Conservation (phyloP, 1,140 invertebrate genomes). For the Drosophila littoralis region DNA sequence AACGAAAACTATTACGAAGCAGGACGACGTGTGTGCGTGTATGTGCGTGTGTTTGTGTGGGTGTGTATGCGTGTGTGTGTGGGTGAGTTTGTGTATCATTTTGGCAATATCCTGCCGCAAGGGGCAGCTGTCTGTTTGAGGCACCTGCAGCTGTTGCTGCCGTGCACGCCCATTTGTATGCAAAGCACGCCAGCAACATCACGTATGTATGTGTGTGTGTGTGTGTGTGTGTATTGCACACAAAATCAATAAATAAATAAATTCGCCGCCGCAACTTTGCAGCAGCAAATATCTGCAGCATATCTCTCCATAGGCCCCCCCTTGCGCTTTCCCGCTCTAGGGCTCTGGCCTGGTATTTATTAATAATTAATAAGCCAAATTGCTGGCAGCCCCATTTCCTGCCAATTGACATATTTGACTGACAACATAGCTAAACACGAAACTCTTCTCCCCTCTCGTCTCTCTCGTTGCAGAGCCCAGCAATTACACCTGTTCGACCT, state of each 20-base stretch:
- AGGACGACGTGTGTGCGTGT: not conserved
- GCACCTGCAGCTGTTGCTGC: conserved; percentile 40
- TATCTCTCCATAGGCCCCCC: not conserved
- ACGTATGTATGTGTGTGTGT: not conserved
- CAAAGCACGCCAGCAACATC: conserved; percentile 46
- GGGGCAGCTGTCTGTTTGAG: conserved; percentile 13
- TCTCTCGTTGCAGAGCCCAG: conserved; percentile 93
- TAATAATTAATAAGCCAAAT: conserved; percentile 73
- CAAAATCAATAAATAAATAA: conserved; percentile 79
- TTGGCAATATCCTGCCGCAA: conserved; percentile 60
- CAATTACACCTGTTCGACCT: conserved; percentile 97
- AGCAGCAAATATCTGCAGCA: conserved; percentile 18
- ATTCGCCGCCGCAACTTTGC: conserved; percentile 37
- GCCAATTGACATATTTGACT: conserved; percentile 35
- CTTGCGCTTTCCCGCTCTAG: not conserved
- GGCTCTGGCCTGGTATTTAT: conserved; percentile 39
- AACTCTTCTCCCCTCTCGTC: conserved; percentile 72
- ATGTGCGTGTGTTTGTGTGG: conserved; percentile 4
- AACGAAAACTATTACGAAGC: conserved; percentile 32
- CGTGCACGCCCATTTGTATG: conserved; percentile 69
- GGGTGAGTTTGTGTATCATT: conserved; percentile 12
- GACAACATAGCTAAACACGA: conserved; percentile 36
- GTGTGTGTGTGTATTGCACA: conserved; percentile 13
- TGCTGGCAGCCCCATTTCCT: conserved; percentile 52
- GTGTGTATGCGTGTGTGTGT: conserved; percentile 20